phyloP scores from a whole-genome alignment of 2,113 vertebrate genomes.

The Aphyosemion australe region DNA sequence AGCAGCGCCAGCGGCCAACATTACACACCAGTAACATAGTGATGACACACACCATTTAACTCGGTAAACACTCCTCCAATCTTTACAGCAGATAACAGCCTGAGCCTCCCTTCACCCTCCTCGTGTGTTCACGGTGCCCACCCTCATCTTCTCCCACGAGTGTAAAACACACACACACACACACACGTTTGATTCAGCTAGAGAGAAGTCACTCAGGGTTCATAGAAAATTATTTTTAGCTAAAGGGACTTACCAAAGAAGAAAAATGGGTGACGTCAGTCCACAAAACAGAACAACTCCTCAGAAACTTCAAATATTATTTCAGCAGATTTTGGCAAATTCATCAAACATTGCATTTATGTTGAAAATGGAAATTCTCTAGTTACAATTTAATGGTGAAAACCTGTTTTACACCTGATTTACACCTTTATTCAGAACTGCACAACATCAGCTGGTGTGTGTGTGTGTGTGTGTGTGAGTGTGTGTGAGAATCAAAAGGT shows the following conservation, averaged over 20 bases:
- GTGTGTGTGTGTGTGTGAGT: slow-evolving; percentile 9
- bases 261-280: slow-evolving; percentile 8
- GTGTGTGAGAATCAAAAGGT: slow-evolving; percentile 18
- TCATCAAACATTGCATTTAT: no score
- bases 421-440: no score
- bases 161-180: slow-evolving; percentile 17
- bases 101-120: slow-evolving; percentile 32
- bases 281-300: no score
- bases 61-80: slow-evolving; percentile 50
- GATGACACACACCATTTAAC: slow-evolving; percentile 66
- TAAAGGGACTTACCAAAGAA: slow-evolving; percentile 40
- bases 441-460: slow-evolving; percentile 8
- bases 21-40: slow-evolving; percentile 59
- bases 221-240: slow-evolving; percentile 74
- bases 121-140: slow-evolving; percentile 3
- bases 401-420: no score
- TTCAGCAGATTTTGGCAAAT: no score
- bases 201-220: slow-evolving; percentile 62
- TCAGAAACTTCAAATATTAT: no score
- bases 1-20: slow-evolving; percentile 18
- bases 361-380: no score
- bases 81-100: slow-evolving; percentile 59
- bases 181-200: slow-evolving; percentile 50
- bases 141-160: slow-evolving; percentile 8
- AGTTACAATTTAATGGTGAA: no score